phyloP scores from a whole-genome alignment of 1,140 invertebrate genomes.

The Eupristina koningsbergeri region DNA sequence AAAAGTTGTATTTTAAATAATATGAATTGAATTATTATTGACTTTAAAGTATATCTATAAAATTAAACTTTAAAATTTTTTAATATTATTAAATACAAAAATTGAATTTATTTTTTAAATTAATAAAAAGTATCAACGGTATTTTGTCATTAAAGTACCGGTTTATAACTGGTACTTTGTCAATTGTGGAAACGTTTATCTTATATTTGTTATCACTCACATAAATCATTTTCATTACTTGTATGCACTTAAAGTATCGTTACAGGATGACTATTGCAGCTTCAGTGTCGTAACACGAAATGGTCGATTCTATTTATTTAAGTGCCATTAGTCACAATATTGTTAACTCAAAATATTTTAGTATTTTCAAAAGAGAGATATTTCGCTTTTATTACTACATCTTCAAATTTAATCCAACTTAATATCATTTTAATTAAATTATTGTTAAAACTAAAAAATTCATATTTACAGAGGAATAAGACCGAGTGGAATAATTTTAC shows the following conservation, averaged over 20 bases:
- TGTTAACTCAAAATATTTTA: not conserved
- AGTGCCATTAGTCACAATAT: not conserved
- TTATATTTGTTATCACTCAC: slow-evolving; percentile 24
- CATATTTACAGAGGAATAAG: too few relatives aligned
- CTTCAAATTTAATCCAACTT: not conserved
- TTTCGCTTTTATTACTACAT: not conserved
- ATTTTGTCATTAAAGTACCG: not conserved
- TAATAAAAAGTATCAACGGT: slow-evolving; percentile 6
- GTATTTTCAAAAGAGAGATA: not conserved
- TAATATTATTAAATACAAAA: too few relatives aligned
- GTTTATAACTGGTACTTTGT: slow-evolving; percentile 14
- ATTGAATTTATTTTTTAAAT: not conserved
- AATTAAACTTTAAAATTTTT: too few relatives aligned
- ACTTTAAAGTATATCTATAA: too few relatives aligned
- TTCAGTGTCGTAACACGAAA: slow-evolving; percentile 16
- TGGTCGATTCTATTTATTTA: slow-evolving; percentile 4
- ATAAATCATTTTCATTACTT: slow-evolving; percentile 34
- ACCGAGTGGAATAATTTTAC: too few relatives aligned
- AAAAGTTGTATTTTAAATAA: too few relatives aligned
- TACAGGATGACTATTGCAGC: slow-evolving; percentile 40
- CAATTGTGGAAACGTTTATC: slow-evolving; percentile 29
- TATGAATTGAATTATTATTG: too few relatives aligned
- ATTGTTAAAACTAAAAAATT: too few relatives aligned
- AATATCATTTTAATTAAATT: not conserved
- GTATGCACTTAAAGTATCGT: slow-evolving; percentile 18